Base-by-base conservation (phyloP, 2,888 invertebrate species). In the Rhagonycha lutea region DNA sequence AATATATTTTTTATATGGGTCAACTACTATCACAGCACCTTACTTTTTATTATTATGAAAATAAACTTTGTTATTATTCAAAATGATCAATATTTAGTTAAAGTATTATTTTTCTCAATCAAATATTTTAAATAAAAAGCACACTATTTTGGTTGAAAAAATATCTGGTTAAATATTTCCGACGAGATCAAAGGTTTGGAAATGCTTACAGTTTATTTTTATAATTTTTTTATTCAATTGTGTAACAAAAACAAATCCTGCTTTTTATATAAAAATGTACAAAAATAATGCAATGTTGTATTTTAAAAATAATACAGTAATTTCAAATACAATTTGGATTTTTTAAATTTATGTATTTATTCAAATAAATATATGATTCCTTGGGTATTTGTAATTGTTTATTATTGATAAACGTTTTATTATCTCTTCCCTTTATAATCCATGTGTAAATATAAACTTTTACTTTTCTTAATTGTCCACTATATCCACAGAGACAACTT, bases 1-100 rank as follows among this genome's bases (percentile, higher is more conserved):
- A 69, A 73, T 24, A 68, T 69, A 69, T 73, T 68, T 73, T 73
- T 69, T 73, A 32, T 73, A 73, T 69, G 69, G 69, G 73, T 73
- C 73, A 73, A 32, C 69, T 73, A 32, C 69, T 73, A 69, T 69
- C 60, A 65, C 63, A 14, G 63, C 63, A 65, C 63, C 14, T 65
- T 65, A 12, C 63, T 65, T 65, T 65, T 47, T 47, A 32, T 32
- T 47, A 47, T 47, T 47, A n/a, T 47, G n/a, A 47, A 47, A 47
- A 47, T 47, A 47, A 47, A 47, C 47, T 47, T 32, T 32, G 47
- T 47, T n/a, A n/a, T n/a, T n/a, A n/a, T 47, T 47, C 47, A 47
- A 47, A 47, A 47, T 47, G n/a, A 47, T 47, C 47, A 47, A 47
- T 47, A 47, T 47, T 47, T 47, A 47, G n/a, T n/a, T 47, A n/a